These are phyloP conservation scores for Himalopsyche kuldschensis DNA, from an alignment of 2,888 invertebrate species.

Conservation along the genomic window DNA sequence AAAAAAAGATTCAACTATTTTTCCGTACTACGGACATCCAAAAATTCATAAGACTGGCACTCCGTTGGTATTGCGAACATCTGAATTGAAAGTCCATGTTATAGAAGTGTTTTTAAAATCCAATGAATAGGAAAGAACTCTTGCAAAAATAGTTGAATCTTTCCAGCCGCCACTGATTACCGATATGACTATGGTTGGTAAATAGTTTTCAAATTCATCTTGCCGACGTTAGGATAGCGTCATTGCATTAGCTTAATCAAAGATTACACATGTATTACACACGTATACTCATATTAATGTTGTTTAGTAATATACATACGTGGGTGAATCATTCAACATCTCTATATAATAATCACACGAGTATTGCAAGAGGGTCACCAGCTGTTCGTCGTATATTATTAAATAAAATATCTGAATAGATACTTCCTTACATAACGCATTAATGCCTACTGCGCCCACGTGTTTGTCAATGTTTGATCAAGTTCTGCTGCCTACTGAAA, in stretches of 20 bases:
- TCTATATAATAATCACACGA: not conserved
- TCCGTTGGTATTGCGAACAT: no score
- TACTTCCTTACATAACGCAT: not conserved
- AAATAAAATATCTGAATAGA: not conserved
- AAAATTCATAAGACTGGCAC: no score
- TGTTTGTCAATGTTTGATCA: not conserved
- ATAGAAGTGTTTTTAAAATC: no score
- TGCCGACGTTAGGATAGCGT: not conserved
- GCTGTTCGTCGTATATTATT: not conserved
- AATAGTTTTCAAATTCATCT: not conserved
- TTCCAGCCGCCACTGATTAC: no score
- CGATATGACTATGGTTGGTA: no score
- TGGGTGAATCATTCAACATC: not conserved
- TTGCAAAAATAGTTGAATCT: no score
- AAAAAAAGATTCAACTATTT: no score
- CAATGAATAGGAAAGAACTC: no score
- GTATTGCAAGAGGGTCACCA: not conserved
- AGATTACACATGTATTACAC: not conserved
- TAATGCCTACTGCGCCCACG: not conserved
- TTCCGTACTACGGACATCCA: no score
- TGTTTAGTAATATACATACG: not conserved
- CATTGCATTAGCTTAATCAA: not conserved
- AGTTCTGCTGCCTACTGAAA: not conserved
- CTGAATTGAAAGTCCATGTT: no score
- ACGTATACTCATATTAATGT: not conserved